These are phyloP conservation scores for Onthophagus taurus DNA, from an alignment of 1,140 invertebrate species.

Conservation along the genomic window DNA sequence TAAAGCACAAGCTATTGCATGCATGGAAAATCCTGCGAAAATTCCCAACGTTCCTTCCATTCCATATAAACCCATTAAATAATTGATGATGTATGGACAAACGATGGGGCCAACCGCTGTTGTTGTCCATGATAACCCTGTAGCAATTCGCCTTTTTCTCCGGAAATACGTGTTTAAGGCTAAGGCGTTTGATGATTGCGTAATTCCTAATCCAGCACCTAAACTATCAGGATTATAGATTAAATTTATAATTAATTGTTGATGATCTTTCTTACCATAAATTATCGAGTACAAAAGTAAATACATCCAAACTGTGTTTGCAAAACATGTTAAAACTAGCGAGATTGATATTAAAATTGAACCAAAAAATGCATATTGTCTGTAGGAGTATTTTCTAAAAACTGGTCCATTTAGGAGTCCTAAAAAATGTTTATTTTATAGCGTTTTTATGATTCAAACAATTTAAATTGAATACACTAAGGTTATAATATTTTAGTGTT, in stretches of 20 bases:
- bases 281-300: slow-evolving; percentile 40
- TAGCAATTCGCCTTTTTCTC: slow-evolving; percentile 37
- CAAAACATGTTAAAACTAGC: slow-evolving; percentile 46
- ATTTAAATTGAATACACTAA: too few relatives aligned
- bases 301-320: slow-evolving; percentile 47
- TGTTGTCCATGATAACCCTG: slow-evolving; percentile 38
- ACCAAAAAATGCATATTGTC: slow-evolving; percentile 51
- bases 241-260: background rate
- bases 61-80: slow-evolving; percentile 33
- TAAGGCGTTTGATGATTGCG: slow-evolving; percentile 46
- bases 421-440: too few relatives aligned
- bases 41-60: slow-evolving; percentile 38
- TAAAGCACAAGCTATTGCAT: slow-evolving; percentile 37
- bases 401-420: slow-evolving; percentile 56
- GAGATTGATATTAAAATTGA: slow-evolving; percentile 40
- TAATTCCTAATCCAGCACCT: slow-evolving; percentile 51
- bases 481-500: too few relatives aligned
- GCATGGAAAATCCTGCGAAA: slow-evolving; percentile 36
- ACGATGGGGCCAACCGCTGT: slow-evolving; percentile 40
- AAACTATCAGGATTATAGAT: slow-evolving; percentile 16
- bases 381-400: slow-evolving; percentile 51
- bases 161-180: slow-evolving; percentile 42
- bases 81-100: slow-evolving; percentile 38
- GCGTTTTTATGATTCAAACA: too few relatives aligned
- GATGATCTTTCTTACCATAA: slow-evolving; percentile 23